Evolutionary conservation across 2,888 invertebrate species (phyloP).

Genomic region (Pachycephus smyrnensis): DNA sequence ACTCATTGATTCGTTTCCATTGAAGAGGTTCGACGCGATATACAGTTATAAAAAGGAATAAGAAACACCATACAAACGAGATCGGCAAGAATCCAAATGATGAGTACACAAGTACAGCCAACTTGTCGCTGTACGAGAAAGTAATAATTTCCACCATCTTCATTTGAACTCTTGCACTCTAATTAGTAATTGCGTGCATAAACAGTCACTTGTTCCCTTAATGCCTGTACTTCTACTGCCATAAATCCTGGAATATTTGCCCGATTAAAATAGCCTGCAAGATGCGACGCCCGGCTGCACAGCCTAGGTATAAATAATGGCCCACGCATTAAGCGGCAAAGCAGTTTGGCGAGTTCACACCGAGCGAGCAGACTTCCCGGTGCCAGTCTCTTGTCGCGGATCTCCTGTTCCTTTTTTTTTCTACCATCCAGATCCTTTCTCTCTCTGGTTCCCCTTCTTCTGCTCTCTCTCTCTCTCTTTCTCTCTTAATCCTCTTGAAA

Average conservation of each 20-base stretch:
- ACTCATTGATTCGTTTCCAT: not conserved
- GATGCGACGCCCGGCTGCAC: not conserved
- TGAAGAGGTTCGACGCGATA: not conserved
- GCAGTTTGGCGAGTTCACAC: conserved; percentile 6
- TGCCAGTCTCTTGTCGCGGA: not conserved
- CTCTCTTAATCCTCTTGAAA: too few relatives aligned
- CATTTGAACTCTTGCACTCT: not conserved
- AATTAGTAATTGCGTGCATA: not conserved
- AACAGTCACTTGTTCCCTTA: not conserved
- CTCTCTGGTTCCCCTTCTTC: not conserved
- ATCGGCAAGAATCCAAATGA: not conserved
- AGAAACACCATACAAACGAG: not conserved
- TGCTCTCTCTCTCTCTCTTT: too few relatives aligned
- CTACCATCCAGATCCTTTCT: not conserved
- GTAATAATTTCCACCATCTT: not conserved
- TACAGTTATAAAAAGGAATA: not conserved
- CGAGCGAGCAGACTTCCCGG: conserved; percentile 5
- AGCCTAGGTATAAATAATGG: conserved; percentile 10
- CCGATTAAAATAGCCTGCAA: conserved; percentile 4
- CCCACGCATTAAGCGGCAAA: conserved; percentile 5
- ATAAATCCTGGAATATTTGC: not conserved
- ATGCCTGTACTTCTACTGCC: not conserved
- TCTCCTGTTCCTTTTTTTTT: not conserved
- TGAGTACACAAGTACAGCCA: not conserved
- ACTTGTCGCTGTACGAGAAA: not conserved